These are phyloP conservation scores for Dysmachus trigonus DNA, from an alignment of 2,888 invertebrate genomes.

Conservation along the genomic window DNA sequence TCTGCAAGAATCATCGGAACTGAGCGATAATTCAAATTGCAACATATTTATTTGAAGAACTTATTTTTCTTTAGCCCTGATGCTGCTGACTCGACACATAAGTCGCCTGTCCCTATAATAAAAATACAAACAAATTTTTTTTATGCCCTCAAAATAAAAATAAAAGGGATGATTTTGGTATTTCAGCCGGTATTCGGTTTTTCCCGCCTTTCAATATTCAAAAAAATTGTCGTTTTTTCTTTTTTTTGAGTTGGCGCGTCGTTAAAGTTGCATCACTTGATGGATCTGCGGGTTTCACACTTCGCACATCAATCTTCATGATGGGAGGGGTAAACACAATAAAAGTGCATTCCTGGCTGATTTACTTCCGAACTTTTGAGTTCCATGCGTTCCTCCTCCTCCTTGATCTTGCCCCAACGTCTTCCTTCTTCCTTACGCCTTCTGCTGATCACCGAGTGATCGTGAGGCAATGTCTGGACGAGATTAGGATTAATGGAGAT, in stretches of 20 bases:
- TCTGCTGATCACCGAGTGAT: neutral
- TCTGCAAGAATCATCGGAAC: neutral
- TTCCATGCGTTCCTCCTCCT: neutral
- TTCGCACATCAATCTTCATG: slow-evolving; percentile 14
- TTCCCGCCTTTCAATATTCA: neutral
- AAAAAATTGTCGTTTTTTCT: neutral
- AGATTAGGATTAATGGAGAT: slow-evolving; percentile 20
- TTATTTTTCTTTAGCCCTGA: neutral
- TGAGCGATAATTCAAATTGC: neutral
- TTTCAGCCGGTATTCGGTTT: neutral
- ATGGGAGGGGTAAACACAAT: slow-evolving; percentile 1
- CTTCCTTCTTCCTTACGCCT: neutral
- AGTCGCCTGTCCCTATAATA: neutral
- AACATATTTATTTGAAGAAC: slow-evolving; percentile 15
- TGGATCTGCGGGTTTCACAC: neutral
- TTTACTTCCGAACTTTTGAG: slow-evolving; percentile 14
- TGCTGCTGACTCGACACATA: neutral
- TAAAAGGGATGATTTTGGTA: neutral
- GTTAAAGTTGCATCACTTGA: neutral
- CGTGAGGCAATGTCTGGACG: neutral
- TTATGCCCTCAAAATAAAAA: neutral
- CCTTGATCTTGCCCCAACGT: neutral
- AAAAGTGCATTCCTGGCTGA: slow-evolving; percentile 20
- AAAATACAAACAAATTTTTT: neutral
- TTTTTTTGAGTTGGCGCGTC: neutral